Conservation (phyloP, 2,797 vertebrate species). For the Novumbra hubbsi region DNA sequence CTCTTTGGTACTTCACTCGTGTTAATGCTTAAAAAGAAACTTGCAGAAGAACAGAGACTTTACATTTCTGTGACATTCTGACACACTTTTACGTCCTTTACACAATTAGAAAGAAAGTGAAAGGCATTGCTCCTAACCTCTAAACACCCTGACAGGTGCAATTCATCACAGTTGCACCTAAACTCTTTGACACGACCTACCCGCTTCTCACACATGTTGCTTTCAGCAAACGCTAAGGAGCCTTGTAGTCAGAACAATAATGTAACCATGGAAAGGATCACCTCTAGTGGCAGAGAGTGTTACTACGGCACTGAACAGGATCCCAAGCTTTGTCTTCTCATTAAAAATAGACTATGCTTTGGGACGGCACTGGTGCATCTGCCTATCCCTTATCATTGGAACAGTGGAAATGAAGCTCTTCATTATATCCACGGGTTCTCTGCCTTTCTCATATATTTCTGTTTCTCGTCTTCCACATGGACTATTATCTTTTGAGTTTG, state of each 20-base stretch:
- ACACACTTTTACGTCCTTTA: background rate
- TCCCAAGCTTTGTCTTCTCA: background rate
- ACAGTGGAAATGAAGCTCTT: background rate
- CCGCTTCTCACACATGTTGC: background rate
- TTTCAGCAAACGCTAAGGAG: constrained; percentile 7
- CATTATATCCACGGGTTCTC: background rate
- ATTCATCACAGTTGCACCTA: background rate
- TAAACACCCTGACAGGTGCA: background rate
- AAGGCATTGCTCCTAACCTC: background rate
- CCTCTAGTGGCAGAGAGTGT: constrained; percentile 27
- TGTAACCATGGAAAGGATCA: constrained; percentile 35
- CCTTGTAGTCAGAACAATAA: constrained; percentile 15
- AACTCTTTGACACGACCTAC: background rate
- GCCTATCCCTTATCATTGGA: background rate
- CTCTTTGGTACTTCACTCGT: background rate
- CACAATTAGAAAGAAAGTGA: background rate
- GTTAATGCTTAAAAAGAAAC: background rate
- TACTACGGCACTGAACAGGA: constrained; percentile 17
- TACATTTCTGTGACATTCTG: background rate
- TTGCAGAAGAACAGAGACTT: background rate
- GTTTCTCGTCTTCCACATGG: background rate
- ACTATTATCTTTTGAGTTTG: background rate
- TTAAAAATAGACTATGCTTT: background rate
- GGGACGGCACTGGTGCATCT: background rate
- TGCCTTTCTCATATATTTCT: background rate